Percentiles rank a stretch among this genome's conserved stretches.
phyloP scores from a whole-genome alignment of 2,888 invertebrate genomes.

The Eupsilia transversa region DNA sequence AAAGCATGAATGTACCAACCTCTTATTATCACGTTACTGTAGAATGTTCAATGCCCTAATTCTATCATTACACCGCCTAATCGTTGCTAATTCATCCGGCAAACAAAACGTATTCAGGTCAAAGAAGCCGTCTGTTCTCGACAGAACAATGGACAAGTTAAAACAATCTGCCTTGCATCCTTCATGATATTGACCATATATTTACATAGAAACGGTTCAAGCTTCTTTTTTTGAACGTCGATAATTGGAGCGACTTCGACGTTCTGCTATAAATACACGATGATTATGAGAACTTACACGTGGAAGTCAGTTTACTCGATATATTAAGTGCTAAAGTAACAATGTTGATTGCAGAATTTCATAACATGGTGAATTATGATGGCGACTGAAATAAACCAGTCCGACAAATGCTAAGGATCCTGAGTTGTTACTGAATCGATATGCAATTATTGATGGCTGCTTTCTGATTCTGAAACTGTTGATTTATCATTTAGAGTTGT shows the following conservation, averaged over 20 bases:
- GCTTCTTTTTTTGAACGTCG: conserved; percentile 48
- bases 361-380: conserved; percentile 62
- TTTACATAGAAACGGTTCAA: conserved; percentile 43
- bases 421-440: conserved; percentile 26
- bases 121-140: conserved; percentile 77
- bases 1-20: conserved; percentile 11
- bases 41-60: conserved; percentile 41
- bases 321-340: conserved; percentile 67
- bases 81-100: conserved; percentile 59
- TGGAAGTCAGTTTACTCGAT: conserved; percentile 59
- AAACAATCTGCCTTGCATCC: conserved; percentile 79
- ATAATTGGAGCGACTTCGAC: conserved; percentile 36
- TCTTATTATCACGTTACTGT: conserved; percentile 32
- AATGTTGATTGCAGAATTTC: conserved; percentile 60
- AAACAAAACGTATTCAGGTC: conserved; percentile 71
- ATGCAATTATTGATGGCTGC: conserved; percentile 36
- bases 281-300: conserved; percentile 58
- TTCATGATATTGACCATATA: conserved; percentile 80
- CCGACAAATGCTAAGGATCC: conserved; percentile 34
- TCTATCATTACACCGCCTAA: conserved; percentile 54
- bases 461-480: conserved; percentile 19
- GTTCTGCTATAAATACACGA: conserved; percentile 51
- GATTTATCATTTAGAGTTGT: conserved; percentile 7
- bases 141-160: conserved; percentile 77
- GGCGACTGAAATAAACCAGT: conserved; percentile 57